Conservation (phyloP, 2,888 invertebrate species). For the Platycheirus rosarum region DNA sequence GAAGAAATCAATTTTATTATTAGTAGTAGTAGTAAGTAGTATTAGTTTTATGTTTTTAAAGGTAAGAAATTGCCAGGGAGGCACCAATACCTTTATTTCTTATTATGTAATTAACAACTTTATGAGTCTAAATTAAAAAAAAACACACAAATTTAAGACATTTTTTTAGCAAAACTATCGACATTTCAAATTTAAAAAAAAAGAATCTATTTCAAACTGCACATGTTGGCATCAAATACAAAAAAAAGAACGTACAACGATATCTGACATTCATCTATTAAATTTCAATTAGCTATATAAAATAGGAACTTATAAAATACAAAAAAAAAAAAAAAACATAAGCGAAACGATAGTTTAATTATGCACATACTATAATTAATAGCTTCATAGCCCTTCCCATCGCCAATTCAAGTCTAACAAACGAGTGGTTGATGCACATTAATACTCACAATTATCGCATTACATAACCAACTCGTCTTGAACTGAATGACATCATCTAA, state of each 20-base stretch:
- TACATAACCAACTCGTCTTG: slow-evolving; percentile 4
- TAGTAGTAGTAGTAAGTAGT: too few relatives aligned
- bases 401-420: slow-evolving; percentile 20
- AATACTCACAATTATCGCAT: slow-evolving; percentile 48
- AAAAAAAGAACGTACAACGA: background rate
- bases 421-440: slow-evolving; percentile 53
- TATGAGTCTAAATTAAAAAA: too few relatives aligned
- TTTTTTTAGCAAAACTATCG: background rate
- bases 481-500: background rate
- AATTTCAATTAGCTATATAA: background rate
- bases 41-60: too few relatives aligned
- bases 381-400: background rate
- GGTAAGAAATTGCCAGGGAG: too few relatives aligned
- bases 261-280: slow-evolving; percentile 31
- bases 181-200: background rate
- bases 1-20: too few relatives aligned
- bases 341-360: slow-evolving; percentile 16
- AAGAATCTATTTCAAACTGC: slow-evolving; percentile 19
- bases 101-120: too few relatives aligned
- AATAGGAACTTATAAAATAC: too few relatives aligned
- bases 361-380: slow-evolving; percentile 30
- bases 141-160: too few relatives aligned
- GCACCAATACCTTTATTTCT: too few relatives aligned
- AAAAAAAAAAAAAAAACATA: background rate
- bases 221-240: background rate